Evolutionary conservation across 53 echinoderm and acorn worm genomes (phyloP).

Genomic region (Henricia sp.): DNA sequence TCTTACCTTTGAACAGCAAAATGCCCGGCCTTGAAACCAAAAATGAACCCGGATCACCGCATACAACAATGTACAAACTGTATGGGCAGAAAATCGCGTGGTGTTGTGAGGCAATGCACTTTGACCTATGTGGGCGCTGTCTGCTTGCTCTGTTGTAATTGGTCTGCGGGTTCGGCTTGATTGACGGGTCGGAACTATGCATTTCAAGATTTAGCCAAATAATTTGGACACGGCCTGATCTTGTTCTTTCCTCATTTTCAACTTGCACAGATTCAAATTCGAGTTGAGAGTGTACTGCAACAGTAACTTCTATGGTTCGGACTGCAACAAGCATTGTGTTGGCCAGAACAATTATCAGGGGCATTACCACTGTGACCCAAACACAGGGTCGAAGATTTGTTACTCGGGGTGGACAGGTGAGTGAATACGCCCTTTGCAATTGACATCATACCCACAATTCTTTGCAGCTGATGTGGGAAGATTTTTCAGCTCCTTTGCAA

Average conservation of each 20-base stretch:
- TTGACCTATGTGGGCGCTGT: too few relatives aligned
- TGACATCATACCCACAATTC: background rate
- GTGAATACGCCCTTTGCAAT: background rate
- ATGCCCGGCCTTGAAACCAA: too few relatives aligned
- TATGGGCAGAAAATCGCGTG: too few relatives aligned
- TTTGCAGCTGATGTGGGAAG: background rate
- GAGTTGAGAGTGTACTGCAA: conserved; percentile 43
- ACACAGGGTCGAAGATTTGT: conserved; percentile 53
- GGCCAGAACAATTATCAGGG: conserved; percentile 31
- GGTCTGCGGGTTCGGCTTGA: too few relatives aligned
- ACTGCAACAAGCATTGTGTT: conserved; percentile 40
- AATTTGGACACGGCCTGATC: background rate
- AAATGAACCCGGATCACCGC: too few relatives aligned
- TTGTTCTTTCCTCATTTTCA: background rate
- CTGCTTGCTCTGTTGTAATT: too few relatives aligned
- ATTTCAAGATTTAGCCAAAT: too few relatives aligned
- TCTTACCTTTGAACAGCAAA: too few relatives aligned
- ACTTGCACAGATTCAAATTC: background rate
- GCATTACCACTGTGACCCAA: conserved; percentile 42
- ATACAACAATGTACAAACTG: too few relatives aligned
- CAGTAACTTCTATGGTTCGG: conserved; percentile 15
- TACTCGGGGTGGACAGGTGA: conserved; percentile 52
- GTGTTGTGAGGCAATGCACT: too few relatives aligned
- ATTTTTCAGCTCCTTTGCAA: background rate
- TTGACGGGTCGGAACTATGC: too few relatives aligned